Base-by-base conservation (phyloP, 2,113 vertebrate genomes). In the Sceloporus undulatus region DNA sequence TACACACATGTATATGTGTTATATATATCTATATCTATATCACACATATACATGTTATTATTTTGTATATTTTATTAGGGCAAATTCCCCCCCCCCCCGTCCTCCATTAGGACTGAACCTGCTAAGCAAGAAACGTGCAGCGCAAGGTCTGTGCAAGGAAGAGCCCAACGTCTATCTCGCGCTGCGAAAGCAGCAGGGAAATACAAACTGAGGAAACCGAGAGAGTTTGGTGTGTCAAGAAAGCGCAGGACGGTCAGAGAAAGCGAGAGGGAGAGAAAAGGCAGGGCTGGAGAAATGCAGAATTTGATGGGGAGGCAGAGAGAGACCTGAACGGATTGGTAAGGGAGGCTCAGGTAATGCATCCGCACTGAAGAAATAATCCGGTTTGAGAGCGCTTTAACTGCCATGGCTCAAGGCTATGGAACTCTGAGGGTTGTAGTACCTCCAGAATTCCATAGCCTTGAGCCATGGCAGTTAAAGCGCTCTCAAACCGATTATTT, bases 61-160 rank as follows among this genome's bases (percentile, higher is more conserved):
- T 34, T 34, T 34, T 34, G 9, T 14, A 9, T 62, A 27, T 73
- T 92, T 91, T 90, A 91, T 87, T 89, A 88, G 84, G 54, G 87
- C 8, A 89, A 84, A 88, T 82, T n/a, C n/a, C n/a, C 84, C 66
- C 56, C 56, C 94, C 93, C 91, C 87, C 74, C 34, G 34, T 34
- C 34, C 82, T 91, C 89, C 73, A 83, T 93, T 92, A 88, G 90
- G 91, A 23, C 88, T 5, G 87, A 88, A 91, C 87, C 93, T 71
- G 77, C 85, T 81, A 84, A 90, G 90, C 92, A 92, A 91, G 94
- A 92, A 94, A 92, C 82, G 92, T 78, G 93, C 85, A 90, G 76
- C 82, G 91, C 85, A 90, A 74, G 83, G 91, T 90, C 91, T 54
- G 70, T 65, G 85, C 88, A 62, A 29, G 21, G 18, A 40, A 38